Evolutionary conservation across 2,797 vertebrate species (phyloP), one percentile per base, ranked within the genome.

Genomic region (Mus spretus): DNA sequence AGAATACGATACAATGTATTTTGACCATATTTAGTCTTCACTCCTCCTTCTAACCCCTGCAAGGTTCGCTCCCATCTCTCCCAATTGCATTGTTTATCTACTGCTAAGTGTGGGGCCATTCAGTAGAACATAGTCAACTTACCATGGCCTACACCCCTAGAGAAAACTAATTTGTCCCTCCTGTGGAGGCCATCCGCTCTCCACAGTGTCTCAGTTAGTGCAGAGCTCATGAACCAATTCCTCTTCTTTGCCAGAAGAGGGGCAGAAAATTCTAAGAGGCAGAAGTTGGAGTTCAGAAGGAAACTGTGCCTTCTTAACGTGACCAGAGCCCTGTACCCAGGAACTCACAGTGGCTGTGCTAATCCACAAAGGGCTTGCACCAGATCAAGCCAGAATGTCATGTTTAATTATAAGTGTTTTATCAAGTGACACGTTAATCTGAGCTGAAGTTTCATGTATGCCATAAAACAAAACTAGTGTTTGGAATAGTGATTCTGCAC

Each of bases 351-450:
- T 24, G 28, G 3, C 31, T 50, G 2, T 65, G 19, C 3, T 24
- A 67, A 11, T 20, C 83, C 67, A 9, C 31, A 14, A 19, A n/a
- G 44, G 83, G 2, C 28, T 34, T 67, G 11, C 12, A 50, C 47
- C 12, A 24, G 31, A n/a, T 50, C 28, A 9, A 67, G 28, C 61
- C 83, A 50, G 61, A 65, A 88, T 94, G 81, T 86, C 15, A 72
- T 93, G 93, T 87, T 67, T 89, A 93, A 40, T 77, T 72, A 6
- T 34, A 61, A 75, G 47, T 95, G 74, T 57, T 6, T 37, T 93
- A 63, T 95, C 92, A 93, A 82, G 22, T 72, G 47, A 47, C 31
- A 17, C 57, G 19, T 80, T 77, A 83, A 53, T 88, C 78, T 86
- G 12, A 79, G 47, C 89, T 96, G 82, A 70, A 75, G 85, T 77